Conservation (phyloP, 2,113 vertebrate genomes). For the Cinclus cinclus region DNA sequence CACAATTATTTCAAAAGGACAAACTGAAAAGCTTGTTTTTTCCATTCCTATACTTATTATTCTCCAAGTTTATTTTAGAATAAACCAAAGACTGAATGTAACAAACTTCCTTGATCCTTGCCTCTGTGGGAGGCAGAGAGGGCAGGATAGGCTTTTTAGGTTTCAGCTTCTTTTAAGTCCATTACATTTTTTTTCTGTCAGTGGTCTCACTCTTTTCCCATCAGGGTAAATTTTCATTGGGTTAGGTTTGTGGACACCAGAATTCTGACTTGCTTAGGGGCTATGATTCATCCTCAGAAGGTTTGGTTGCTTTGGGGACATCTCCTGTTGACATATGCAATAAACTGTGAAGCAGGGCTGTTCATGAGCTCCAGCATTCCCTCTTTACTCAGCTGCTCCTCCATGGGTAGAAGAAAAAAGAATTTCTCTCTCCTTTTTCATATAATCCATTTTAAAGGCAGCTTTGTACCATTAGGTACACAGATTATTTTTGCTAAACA, state of each 20-base stretch:
- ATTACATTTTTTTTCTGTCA: constrained; percentile 1
- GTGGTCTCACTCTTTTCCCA: constrained; percentile 60
- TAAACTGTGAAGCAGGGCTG: neutral
- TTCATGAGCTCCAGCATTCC: constrained; percentile 13
- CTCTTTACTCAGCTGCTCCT: constrained; percentile 17
- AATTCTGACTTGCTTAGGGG: constrained; percentile 40
- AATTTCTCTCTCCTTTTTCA: neutral
- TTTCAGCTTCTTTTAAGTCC: constrained; percentile 18
- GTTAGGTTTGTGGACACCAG: constrained; percentile 58
- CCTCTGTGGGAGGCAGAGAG: neutral
- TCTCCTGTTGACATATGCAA: constrained; percentile 39
- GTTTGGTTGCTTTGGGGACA: constrained; percentile 65
- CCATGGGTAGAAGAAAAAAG: neutral
- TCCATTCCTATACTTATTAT: neutral
- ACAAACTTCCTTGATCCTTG: neutral
- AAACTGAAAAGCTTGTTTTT: neutral
- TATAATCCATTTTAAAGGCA: neutral
- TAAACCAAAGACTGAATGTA: neutral
- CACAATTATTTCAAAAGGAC: neutral
- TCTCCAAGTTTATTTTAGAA: neutral
- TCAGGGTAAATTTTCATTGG: constrained; percentile 55
- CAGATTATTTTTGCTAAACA: neutral
- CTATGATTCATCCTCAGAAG: constrained; percentile 71
- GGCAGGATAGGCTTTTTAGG: constrained; percentile 12
- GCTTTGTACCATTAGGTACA: neutral